Evolutionary conservation across 2,797 vertebrate genomes (phyloP).

Genomic region (Ctenopoma multispine): DNA sequence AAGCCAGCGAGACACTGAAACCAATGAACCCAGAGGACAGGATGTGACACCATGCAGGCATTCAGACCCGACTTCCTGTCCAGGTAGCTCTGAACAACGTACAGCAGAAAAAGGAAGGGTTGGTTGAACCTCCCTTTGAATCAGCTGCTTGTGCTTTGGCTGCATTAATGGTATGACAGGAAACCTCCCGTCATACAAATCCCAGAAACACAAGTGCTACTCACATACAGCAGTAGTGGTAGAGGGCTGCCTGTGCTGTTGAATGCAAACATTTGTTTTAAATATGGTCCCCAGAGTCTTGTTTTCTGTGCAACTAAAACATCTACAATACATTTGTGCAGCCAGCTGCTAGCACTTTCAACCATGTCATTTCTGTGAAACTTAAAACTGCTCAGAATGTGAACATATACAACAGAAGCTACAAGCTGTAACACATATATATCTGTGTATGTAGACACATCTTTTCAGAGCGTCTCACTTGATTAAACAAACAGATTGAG

Average conservation of each 20-base stretch:
- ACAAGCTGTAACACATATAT: not conserved
- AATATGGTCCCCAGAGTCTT: constrained; percentile 46
- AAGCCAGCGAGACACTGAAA: constrained; percentile 29
- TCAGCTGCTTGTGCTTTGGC: constrained; percentile 53
- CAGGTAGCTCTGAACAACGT: constrained; percentile 38
- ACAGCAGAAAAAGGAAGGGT: constrained; percentile 18
- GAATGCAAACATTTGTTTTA: constrained; percentile 65
- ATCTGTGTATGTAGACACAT: not conserved
- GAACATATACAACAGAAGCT: constrained; percentile 20
- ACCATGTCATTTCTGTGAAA: constrained; percentile 48
- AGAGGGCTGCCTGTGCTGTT: constrained; percentile 20
- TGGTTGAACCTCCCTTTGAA: constrained; percentile 33
- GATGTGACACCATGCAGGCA: constrained; percentile 62
- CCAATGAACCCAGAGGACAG: constrained; percentile 27
- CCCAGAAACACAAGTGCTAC: constrained; percentile 31
- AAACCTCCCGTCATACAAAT: constrained; percentile 71
- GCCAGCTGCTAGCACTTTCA: constrained; percentile 48
- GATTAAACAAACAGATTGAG: constrained; percentile 4
- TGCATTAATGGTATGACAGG: constrained; percentile 74
- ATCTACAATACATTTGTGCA: constrained; percentile 45
- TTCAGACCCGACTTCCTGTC: constrained; percentile 49
- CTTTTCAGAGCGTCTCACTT: not conserved
- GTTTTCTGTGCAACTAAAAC: constrained; percentile 39
- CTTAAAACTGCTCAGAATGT: constrained; percentile 32
- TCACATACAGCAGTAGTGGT: constrained; percentile 28